Evolutionary conservation across 2,888 invertebrate genomes (phyloP).

Genomic region (Hypomecis punctinalis): DNA sequence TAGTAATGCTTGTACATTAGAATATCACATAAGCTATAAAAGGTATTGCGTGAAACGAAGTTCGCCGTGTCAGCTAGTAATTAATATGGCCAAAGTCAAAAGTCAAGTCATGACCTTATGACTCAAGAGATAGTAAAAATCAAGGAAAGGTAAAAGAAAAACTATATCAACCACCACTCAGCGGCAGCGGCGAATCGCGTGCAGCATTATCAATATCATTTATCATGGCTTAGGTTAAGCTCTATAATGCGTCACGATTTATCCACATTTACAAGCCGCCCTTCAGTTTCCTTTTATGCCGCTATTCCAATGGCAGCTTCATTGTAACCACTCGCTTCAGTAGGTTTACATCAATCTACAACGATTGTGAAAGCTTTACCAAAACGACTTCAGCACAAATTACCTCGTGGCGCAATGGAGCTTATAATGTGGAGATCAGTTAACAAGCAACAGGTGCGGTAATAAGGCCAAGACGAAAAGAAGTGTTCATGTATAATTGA

Average conservation of each 20-base stretch:
- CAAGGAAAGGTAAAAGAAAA: too few relatives aligned
- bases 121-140: too few relatives aligned
- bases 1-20: too few relatives aligned
- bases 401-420: constrained; percentile 17
- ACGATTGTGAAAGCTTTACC: constrained; percentile 21
- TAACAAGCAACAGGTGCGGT: constrained; percentile 31
- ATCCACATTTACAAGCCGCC: constrained; percentile 10
- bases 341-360: constrained; percentile 19
- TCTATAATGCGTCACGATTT: constrained; percentile 11
- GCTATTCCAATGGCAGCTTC: constrained; percentile 4
- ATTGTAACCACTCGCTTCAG: constrained; percentile 2
- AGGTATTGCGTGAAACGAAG: too few relatives aligned
- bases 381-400: constrained; percentile 14
- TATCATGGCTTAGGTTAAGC: constrained; percentile 10
- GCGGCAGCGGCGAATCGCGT: not conserved
- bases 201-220: not conserved
- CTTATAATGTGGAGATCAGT: constrained; percentile 16
- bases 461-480: constrained; percentile 2
- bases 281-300: constrained; percentile 15
- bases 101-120: too few relatives aligned
- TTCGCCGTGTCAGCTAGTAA: too few relatives aligned
- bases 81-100: too few relatives aligned
- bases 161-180: too few relatives aligned
- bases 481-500: constrained; percentile 1
- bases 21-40: too few relatives aligned